These are phyloP conservation scores for Dorcus hopei DNA, from an alignment of 2,888 invertebrate genomes.

Conservation along the genomic window DNA sequence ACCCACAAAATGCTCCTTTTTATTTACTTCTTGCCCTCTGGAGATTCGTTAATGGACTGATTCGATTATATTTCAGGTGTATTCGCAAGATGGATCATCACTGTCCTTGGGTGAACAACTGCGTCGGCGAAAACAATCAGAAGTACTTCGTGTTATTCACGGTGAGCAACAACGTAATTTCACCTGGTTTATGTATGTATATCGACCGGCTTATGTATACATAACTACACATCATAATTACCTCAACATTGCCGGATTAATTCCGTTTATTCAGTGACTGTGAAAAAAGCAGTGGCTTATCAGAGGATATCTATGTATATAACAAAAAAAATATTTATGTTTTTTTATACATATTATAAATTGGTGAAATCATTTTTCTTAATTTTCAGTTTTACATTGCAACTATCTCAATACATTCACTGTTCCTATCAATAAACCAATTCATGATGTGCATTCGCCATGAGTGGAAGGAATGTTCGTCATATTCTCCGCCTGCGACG, in stretches of 20 bases:
- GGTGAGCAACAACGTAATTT: slow-evolving; percentile 56
- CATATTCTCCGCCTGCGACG: slow-evolving; percentile 93
- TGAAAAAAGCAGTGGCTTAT: not conserved
- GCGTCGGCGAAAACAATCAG: slow-evolving; percentile 99
- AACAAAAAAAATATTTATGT: too few species aligned
- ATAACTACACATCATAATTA: not conserved
- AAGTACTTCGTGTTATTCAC: slow-evolving; percentile 99
- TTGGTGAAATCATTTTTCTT: too few species aligned
- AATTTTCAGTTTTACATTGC: slow-evolving; percentile 92
- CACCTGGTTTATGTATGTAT: not conserved
- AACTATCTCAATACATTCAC: slow-evolving; percentile 89
- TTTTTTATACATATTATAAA: too few species aligned
- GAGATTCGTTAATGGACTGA: not conserved
- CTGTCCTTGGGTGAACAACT: slow-evolving; percentile 98
- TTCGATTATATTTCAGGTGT: slow-evolving; percentile 53
- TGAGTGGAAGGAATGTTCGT: slow-evolving; percentile 93
- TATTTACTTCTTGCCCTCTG: not conserved
- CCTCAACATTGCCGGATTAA: not conserved
- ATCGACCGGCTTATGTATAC: not conserved
- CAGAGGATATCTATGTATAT: too few species aligned
- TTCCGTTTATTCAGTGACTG: not conserved
- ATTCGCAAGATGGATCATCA: slow-evolving; percentile 85
- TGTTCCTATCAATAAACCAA: slow-evolving; percentile 88
- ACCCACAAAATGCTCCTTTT: too few species aligned
- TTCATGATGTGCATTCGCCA: slow-evolving; percentile 89